phyloP scores from a whole-genome alignment of 2,113 vertebrate species.

The Cyanoderma ruficeps region DNA sequence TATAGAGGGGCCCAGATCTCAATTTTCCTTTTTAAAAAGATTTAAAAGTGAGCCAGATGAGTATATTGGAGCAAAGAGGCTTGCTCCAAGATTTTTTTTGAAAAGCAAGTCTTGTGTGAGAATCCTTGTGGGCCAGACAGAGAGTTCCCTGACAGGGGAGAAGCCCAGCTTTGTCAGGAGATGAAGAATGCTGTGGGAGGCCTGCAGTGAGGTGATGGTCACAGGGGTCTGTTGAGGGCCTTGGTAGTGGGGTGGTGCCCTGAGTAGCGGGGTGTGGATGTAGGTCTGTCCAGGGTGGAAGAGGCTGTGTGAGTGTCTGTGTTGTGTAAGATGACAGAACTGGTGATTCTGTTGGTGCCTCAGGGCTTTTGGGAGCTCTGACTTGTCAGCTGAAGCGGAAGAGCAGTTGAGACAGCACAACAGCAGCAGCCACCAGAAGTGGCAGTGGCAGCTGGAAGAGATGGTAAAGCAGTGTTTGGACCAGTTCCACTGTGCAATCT shows the following conservation, averaged over 20 bases:
- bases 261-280: accelerated
- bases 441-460: not conserved
- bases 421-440: not conserved
- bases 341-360: not conserved
- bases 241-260: not conserved
- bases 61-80: not conserved
- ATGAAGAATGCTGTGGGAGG: not conserved
- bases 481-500: not conserved
- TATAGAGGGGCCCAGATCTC: not conserved
- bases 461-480: not conserved
- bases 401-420: not conserved
- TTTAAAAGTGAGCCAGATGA: not conserved
- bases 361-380: not conserved
- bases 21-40: not conserved
- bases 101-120: not conserved
- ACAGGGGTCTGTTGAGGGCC: not conserved
- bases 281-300: not conserved
- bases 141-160: not conserved
- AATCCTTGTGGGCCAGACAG: not conserved
- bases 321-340: not conserved
- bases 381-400: not conserved
- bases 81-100: not conserved
- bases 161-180: not conserved
- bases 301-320: not conserved
- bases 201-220: not conserved